Base-by-base conservation (phyloP, 2,888 invertebrate species). In the Tortricodes alternella region DNA sequence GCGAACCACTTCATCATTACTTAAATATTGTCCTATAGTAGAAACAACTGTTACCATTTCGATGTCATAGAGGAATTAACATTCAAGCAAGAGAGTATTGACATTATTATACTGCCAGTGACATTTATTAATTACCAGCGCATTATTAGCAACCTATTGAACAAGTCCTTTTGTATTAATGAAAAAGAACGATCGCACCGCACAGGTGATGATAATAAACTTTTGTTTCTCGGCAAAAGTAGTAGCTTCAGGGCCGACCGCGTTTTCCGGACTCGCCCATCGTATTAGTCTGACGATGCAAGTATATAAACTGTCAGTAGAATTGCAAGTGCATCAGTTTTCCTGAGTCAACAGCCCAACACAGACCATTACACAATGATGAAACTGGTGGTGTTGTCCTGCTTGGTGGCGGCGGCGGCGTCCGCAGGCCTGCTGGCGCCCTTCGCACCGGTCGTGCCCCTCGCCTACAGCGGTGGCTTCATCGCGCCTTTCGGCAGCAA, bases 371-470 rank as follows among this genome's bases (percentile, higher is more conserved):
- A 69, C 80, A 86, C 71, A 66, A 91, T 91, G 91, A 76, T 89
- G 79, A 89, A 89, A 74, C 79, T 91, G 91, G 92, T 92, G 90
- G 92, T 92, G 81, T 92, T 93, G 87, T 92, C 91, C 74, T 93
- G 93, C 84, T 75, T 93, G 69, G n/a, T 41, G 41, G 92, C 93
- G 64, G 92, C 93, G 64, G 83, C 92, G 64, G 92, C 89, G 65
- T 85, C 89, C 59, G 92, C 93, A 16, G 60, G 70, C 34, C 63
- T 66, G 41, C 16, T 73, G 53, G 61, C 61, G 27, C 59, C 53
- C 18, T 39, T 65, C 49, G 62, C 66, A 4, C 48, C 62, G 59
- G 61, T 11, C 61, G 44, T 61, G 51, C 62, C 50, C 48, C 38
- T 48, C 21, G 71, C 73, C 5, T 70, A 68, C 60, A 39, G 61